Evolutionary conservation across 1,140 invertebrate genomes (phyloP), one percentile per base, ranked within the genome.

Genomic region (Eurosta solidaginis): DNA sequence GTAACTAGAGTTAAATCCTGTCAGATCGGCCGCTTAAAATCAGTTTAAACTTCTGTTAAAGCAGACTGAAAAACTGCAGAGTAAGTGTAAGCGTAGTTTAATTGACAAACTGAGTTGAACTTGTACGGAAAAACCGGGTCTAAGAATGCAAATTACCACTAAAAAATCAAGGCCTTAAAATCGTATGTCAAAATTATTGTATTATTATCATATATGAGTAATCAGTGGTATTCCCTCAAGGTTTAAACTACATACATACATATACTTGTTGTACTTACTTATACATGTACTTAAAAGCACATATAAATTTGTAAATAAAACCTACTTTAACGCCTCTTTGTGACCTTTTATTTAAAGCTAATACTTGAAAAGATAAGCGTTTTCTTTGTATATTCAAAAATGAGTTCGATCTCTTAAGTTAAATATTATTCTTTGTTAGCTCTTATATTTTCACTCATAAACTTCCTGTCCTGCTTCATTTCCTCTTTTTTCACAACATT

Each of bases 401-500:
- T 36, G 22, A n/a, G 10, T 59, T 25, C 22, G n/a, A 68, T 9
- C 7, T 6, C 4, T 22, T 22, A 14, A 9, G 50, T 27, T 27
- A 20, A 20, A 25, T 54, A 54, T 2, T 54, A 27, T 42, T n/a
- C 17, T 40, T 22, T 68, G 33, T 42, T 40, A 17, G 7, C 7
- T 36, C n/a, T 40, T 17, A 40, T 20, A 40, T 9, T 3, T 36
- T 33, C 14, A 33, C 33, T n/a, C 33, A 33, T 40, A 68, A 17
- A 68, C 59, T 68, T 68, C 59, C 59, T 68, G 36, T 68, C 7
- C 59, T 9, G 33, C 40, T 9, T 6, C 17, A 40, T 9, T 33
- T 68, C 33, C 59, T 49, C 5, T n/a, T 49, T 17, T 49, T 49
- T 82, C 81, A 82, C 83, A 78, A 82, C 82, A 82, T 81, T 79